Conservation (phyloP, 2,113 vertebrate genomes). For the Leptobrachium ailaonicum region DNA sequence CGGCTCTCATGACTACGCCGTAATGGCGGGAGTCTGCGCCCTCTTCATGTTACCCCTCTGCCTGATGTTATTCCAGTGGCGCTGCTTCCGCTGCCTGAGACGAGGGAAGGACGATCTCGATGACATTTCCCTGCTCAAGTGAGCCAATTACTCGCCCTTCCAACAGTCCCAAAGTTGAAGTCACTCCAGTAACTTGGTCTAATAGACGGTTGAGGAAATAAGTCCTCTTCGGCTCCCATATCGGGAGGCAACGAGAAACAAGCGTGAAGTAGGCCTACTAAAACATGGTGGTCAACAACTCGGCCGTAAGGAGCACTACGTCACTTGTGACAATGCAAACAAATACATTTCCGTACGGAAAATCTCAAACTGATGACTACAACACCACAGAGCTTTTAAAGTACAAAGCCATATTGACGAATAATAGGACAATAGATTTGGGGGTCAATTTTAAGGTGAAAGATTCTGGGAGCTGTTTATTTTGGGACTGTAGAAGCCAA, state of each 20-base stretch:
- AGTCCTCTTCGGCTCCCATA: not conserved
- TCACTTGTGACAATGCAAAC: conserved; percentile 9
- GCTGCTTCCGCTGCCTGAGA: conserved; percentile 87
- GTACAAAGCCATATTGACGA: conserved; percentile 37
- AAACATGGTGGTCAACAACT: not conserved
- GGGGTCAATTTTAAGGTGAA: not conserved
- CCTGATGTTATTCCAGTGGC: conserved; percentile 98
- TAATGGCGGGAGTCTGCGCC: conserved; percentile 96
- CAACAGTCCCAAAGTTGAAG: not conserved
- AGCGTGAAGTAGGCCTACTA: not conserved
- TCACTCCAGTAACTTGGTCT: not conserved
- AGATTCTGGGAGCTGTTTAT: not conserved
- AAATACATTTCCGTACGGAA: not conserved
- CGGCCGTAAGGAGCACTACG: conserved; percentile 19
- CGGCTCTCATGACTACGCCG: conserved; percentile 96
- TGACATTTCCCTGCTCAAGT: conserved; percentile 94
- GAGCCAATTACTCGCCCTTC: conserved; percentile 44
- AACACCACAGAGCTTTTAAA: not conserved
- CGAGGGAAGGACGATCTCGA: conserved; percentile 86
- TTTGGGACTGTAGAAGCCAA: not conserved
- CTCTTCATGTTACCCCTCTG: conserved; percentile 98
- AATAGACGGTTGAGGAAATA: not conserved
- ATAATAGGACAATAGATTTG: not conserved
- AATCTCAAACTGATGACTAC: not conserved
- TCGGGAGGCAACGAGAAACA: not conserved